Conservation (phyloP, 2,113 vertebrate genomes). For the Onychorhynchus coronatus region DNA sequence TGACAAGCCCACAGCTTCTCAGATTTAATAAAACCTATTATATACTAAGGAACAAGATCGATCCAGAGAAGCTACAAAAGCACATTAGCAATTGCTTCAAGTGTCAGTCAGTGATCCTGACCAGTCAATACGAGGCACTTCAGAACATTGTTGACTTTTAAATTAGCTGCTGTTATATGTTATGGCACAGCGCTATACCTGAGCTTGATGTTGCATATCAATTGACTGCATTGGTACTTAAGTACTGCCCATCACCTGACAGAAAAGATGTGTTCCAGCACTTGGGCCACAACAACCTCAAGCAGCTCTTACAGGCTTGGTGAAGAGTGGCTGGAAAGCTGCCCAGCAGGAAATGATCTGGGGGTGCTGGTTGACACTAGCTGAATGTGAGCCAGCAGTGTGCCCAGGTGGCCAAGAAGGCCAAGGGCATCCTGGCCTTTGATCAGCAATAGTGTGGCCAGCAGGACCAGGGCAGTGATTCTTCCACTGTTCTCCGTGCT, state of each 20-base stretch:
- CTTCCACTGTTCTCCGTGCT: neutral
- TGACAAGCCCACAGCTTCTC: neutral
- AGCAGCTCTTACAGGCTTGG: neutral
- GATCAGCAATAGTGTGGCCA: neutral
- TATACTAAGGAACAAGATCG: fast-evolving
- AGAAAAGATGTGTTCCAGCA: neutral
- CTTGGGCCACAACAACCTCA: neutral
- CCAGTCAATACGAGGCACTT: neutral
- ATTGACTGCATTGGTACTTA: neutral
- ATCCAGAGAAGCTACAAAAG: neutral
- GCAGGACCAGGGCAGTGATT: neutral
- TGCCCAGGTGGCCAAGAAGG: neutral
- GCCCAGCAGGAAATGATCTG: neutral
- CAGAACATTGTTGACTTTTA: neutral
- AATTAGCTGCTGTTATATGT: neutral
- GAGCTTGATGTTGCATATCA: neutral
- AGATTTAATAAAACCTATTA: neutral
- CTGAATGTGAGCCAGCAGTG: neutral
- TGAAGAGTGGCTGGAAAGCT: neutral
- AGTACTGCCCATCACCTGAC: neutral
- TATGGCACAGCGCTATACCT: neutral
- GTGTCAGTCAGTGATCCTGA: neutral
- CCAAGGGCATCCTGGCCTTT: neutral
- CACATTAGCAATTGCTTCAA: fast-evolving
- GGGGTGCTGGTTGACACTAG: neutral